Evolutionary conservation across 2,113 vertebrate species (phyloP).

Genomic region (Furnarius figulus): DNA sequence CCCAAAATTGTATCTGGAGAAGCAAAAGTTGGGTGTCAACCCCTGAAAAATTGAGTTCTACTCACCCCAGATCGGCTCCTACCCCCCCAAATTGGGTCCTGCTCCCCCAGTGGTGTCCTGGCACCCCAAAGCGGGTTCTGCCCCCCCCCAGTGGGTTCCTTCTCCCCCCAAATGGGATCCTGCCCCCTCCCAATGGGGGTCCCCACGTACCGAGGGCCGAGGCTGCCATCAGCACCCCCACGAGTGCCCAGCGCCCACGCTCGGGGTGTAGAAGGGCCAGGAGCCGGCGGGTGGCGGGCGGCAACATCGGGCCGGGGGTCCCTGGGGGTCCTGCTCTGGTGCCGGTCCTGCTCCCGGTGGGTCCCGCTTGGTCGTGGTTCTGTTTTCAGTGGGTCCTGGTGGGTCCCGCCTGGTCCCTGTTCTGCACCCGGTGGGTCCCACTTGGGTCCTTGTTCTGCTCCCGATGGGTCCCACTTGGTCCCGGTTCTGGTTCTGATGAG

Average conservation of each 20-base stretch:
- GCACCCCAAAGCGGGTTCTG: too few relatives aligned
- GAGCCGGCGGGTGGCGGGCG: neutral
- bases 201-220: neutral
- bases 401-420: neutral
- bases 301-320: neutral
- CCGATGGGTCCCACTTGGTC: too few relatives aligned
- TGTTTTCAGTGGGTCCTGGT: neutral
- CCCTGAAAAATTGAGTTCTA: neutral
- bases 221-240: neutral
- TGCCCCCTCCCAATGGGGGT: too few relatives aligned
- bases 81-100: neutral
- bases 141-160: neutral
- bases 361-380: neutral
- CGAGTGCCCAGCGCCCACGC: neutral
- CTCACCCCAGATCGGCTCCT: neutral
- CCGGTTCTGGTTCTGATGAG: too few relatives aligned
- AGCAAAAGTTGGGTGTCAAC: neutral
- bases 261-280: neutral
- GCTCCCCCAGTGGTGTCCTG: neutral
- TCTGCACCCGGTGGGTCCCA: too few relatives aligned
- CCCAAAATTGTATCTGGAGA: neutral
- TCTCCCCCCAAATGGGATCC: neutral
- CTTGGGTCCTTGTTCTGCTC: too few relatives aligned
- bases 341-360: neutral
- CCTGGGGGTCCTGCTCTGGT: neutral